Evolutionary conservation across 2,113 vertebrate species (phyloP), one percentile per base, ranked within the genome.

Genomic region (Thamnophis sirtalis): DNA sequence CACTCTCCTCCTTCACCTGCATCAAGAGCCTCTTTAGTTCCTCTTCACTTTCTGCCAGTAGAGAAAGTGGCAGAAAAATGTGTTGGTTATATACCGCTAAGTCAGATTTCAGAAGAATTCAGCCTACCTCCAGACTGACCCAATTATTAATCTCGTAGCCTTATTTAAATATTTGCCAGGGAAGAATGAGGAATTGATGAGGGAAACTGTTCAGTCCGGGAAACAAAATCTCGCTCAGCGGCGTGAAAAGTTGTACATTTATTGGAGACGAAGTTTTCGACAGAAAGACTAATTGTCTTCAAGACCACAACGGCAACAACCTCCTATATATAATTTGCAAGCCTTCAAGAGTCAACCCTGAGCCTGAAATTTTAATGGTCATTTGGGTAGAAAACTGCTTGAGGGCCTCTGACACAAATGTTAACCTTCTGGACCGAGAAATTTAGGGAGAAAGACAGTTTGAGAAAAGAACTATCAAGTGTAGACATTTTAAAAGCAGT

Each of bases 341-440:
- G 49, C 22, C 92, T 0, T 0, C 38, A 48, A 60, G n/a, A 56
- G 87, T 51, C 0, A 26, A 9, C 55, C 26, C 54, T 24, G 0
- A 0, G 0, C 21, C 87, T 58, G 9, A 38, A 90, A 50, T 92
- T 50, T 85, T 51, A 84, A 84, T 7, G 1, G 1, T n/a, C 9
- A 0, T 28, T 86, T 28, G 43, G 48, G 22, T 15, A 10, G 48
- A 3, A 86, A 49, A 50, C 22, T 51, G 84, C 22, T 4, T 28
- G 48, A 15, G 48, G 24, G 49, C 50, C 26, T 51, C 11, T 28
- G 21, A 50, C 26, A 86, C 26, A 86, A 28, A 86, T 51, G 26
- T 5, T 50, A 26, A 51, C 26, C 5, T 86, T 15, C 84, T 86
- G 84, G 26, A 7, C 5, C 0, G 33, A 50, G 49, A 86, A 21